Conservation (phyloP, 2,888 invertebrate genomes). For the Spicauda simplicius region DNA sequence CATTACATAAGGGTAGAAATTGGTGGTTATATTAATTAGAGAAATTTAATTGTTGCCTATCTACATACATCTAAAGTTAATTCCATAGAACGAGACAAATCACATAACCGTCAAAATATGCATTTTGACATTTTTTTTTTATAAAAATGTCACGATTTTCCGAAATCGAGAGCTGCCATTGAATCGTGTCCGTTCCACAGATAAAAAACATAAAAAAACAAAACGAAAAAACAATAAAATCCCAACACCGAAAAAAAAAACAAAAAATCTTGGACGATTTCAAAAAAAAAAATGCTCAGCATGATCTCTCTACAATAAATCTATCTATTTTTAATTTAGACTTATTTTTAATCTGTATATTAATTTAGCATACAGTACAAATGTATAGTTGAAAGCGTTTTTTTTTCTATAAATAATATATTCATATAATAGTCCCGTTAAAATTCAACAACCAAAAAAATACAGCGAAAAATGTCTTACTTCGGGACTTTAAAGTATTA, state of each 20-base stretch:
- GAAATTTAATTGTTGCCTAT: neutral
- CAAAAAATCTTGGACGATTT: conserved; percentile 48
- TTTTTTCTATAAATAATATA: conserved; percentile 65
- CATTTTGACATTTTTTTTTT: neutral
- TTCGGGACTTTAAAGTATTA: neutral
- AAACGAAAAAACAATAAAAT: neutral
- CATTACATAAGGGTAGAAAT: too few species aligned
- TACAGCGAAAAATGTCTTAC: neutral
- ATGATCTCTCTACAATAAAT: conserved; percentile 72
- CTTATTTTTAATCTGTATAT: conserved; percentile 59
- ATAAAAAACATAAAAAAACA: neutral
- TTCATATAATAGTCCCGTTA: neutral
- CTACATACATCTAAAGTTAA: neutral
- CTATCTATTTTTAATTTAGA: conserved; percentile 71
- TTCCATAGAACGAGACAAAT: neutral
- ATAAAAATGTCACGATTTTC: neutral
- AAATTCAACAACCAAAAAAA: too few species aligned
- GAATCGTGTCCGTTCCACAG: neutral
- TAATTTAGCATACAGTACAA: conserved; percentile 67
- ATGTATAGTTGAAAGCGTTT: conserved; percentile 75
- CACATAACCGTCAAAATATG: neutral
- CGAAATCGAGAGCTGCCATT: neutral
- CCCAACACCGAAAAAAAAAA: conserved; percentile 41
- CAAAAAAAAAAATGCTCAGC: conserved; percentile 64
- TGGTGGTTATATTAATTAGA: too few species aligned